These are phyloP conservation scores for Sogatella furcifera DNA, from an alignment of 1,140 invertebrate genomes.

Conservation along the genomic window DNA sequence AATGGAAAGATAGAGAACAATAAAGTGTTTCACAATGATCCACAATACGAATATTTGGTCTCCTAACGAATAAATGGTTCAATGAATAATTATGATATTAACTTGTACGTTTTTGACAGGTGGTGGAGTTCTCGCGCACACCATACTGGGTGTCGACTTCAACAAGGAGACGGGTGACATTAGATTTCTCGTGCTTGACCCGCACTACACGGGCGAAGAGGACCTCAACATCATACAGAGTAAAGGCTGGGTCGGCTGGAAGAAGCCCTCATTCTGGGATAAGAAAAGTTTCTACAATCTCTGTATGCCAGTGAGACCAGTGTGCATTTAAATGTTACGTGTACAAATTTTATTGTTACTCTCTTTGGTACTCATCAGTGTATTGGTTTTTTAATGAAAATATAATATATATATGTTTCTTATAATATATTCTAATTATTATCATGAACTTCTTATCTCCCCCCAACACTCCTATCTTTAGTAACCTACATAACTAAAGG, in stretches of 20 bases:
- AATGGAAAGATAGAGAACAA: too few relatives aligned
- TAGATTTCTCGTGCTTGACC: slow-evolving; percentile 91
- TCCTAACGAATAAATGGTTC: too few relatives aligned
- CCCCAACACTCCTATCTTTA: too few relatives aligned
- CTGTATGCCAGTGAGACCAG: slow-evolving; percentile 72
- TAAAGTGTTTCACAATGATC: too few relatives aligned
- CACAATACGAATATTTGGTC: too few relatives aligned
- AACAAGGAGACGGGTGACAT: slow-evolving; percentile 63
- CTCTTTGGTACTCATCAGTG: too few relatives aligned
- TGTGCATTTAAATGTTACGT: slow-evolving; percentile 26
- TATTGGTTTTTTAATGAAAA: too few relatives aligned
- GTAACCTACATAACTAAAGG: too few relatives aligned
- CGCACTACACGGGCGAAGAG: slow-evolving; percentile 88
- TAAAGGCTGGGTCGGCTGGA: slow-evolving; percentile 94
- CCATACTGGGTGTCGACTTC: slow-evolving; percentile 89
- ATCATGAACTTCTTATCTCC: too few relatives aligned
- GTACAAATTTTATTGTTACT: slow-evolving; percentile 32
- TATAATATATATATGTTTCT: too few relatives aligned
- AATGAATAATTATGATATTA: too few relatives aligned
- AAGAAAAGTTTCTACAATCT: slow-evolving; percentile 90
- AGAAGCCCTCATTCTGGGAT: slow-evolving; percentile 80
- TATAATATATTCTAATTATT: too few relatives aligned
- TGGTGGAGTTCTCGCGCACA: slow-evolving; percentile 94
- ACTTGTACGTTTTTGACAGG: slow-evolving; percentile 40
- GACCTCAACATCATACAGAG: slow-evolving; percentile 54